Conservation (phyloP, 2,797 vertebrate species). For the Stomatorhinus walkeri region DNA sequence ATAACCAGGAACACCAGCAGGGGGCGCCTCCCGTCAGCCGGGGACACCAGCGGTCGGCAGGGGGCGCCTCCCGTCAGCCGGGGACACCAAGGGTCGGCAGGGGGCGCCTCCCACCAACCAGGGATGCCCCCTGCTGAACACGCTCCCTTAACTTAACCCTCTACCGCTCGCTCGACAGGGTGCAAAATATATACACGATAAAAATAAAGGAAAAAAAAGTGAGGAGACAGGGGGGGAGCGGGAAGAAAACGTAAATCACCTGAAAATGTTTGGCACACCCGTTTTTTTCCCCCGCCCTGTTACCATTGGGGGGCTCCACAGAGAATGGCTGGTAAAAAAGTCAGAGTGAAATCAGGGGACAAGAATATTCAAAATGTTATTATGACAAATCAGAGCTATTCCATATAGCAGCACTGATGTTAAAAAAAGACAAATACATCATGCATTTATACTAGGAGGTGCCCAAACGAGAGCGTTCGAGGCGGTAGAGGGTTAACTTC, state of each 20-base stretch:
- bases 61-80: neutral
- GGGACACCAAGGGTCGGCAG: neutral
- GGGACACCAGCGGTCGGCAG: neutral
- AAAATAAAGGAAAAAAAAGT: conserved; percentile 25
- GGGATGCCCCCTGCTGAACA: neutral
- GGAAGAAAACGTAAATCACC: conserved; percentile 47
- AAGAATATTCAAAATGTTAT: conserved; percentile 26
- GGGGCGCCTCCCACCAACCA: neutral
- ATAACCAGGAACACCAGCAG: neutral
- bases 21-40: neutral
- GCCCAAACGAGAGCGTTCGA: conserved; percentile 20
- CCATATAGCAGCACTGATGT: conserved; percentile 1
- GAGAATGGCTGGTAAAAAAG: conserved; percentile 47
- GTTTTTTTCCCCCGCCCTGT: conserved; percentile 48
- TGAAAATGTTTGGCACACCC: conserved; percentile 50
- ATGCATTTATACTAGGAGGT: conserved; percentile 22
- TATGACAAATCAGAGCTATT: conserved; percentile 20
- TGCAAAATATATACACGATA: conserved; percentile 23
- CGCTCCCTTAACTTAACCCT: conserved; percentile 36
- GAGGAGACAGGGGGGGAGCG: conserved; percentile 41
- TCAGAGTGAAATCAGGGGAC: conserved; percentile 34
- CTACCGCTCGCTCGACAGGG: conserved; percentile 39
- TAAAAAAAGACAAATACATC: conserved; percentile 13
- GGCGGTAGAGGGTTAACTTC: conserved; percentile 46
- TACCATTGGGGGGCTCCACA: conserved; percentile 46